These are phyloP conservation scores for Coracias cyanogaster DNA, from an alignment of 2,797 vertebrate genomes.

Conservation along the genomic window DNA sequence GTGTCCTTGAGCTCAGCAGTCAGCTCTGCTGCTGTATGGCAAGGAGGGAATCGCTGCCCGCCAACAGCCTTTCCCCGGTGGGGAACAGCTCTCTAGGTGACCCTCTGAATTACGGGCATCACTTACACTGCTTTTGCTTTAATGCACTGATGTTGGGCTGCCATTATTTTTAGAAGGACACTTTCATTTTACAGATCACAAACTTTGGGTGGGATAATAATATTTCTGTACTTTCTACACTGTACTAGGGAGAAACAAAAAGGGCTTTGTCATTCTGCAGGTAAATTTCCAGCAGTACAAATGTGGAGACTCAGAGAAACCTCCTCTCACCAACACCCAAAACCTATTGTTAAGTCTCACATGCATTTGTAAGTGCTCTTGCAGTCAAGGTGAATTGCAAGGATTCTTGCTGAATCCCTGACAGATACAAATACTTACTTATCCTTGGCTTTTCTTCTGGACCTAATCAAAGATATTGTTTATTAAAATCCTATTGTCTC, in stretches of 20 bases:
- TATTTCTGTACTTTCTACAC: neutral
- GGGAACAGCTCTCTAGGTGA: neutral
- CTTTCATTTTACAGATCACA: neutral
- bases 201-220: neutral
- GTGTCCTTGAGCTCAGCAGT: neutral
- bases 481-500: constrained; percentile 58
- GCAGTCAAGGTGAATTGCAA: constrained; percentile 46
- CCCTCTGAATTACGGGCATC: neutral
- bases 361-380: neutral
- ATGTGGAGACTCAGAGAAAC: neutral
- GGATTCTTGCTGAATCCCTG: constrained; percentile 7
- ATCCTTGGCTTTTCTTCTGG: constrained; percentile 52
- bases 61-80: neutral
- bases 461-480: constrained; percentile 58
- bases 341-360: neutral
- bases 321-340: neutral
- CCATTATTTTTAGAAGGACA: neutral
- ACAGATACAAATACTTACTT: constrained; percentile 15
- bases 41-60: neutral
- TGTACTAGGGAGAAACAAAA: neutral
- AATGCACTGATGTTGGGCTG: neutral
- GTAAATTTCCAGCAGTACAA: neutral
- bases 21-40: neutral
- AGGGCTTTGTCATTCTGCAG: neutral
- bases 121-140: neutral